Evolutionary conservation across 2,888 invertebrate genomes (phyloP), one percentile per base, ranked within the genome.

Genomic region (Spisula subtruncata): DNA sequence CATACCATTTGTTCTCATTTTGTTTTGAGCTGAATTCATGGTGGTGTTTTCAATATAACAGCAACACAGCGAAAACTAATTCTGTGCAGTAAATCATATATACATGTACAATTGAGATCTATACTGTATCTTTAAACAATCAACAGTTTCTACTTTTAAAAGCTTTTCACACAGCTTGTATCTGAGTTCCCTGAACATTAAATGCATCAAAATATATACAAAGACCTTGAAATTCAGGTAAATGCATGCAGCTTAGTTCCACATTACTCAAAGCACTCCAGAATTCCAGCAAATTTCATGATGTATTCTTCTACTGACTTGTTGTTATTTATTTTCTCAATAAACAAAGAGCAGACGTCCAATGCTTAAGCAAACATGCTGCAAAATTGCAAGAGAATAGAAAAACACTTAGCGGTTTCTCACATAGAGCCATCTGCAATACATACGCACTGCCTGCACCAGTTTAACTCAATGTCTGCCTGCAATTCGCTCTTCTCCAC

Each of bases 1-100:
- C 85, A 94, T 94, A 51, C 95, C 95, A 90, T 95, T 95, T 46
- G 95, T 95, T 86, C 94, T 91, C 94, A 95, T 93, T 86, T 91
- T 93, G 66, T 86, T 88, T 46, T 86, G 88, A 29, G 90, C 71
- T 2, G 90, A 89, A 90, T 85, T 89, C 90, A 90, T 90, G 56
- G 66, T 89, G n/a, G 6, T 6, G 35, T 5, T 32, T 75, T n/a
- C 25, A 66, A 66, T 66, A 12, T 51, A 51, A 25, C n/a, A n/a
- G n/a, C n/a, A 66, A 66, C 60, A 66, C 60, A 0, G n/a, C 25
- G 25, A 12, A 66, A 66, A n/a, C n/a, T 25, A 66, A n/a, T 66
- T 66, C n/a, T 4, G 6, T 56, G 56, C 1, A 18, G n/a, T 5
- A 18, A 56, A 41, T 41, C 41, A 41, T 51, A 51, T 51, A 51